Conservation (phyloP, 2,113 vertebrate species). For the Euleptes europaea region DNA sequence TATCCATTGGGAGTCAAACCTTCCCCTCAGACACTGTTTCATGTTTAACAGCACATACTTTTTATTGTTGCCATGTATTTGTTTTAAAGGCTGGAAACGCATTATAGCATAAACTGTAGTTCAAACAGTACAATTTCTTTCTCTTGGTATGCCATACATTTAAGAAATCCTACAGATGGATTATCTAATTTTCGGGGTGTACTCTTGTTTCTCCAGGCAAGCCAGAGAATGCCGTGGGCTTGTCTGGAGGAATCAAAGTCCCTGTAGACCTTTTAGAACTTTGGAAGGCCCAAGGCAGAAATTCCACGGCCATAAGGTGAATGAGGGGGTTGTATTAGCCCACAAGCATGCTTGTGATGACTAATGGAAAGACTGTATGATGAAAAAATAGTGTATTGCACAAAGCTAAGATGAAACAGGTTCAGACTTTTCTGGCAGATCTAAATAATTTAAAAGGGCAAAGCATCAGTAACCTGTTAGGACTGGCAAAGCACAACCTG, state of each 20-base stretch:
- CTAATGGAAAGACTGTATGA: conserved; percentile 62
- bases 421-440: conserved; percentile 67
- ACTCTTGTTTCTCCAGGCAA: conserved; percentile 60
- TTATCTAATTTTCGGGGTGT: conserved; percentile 40
- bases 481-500: conserved; percentile 59
- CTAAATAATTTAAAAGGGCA: conserved; percentile 78
- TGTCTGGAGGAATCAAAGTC: conserved; percentile 60
- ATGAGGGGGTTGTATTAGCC: conserved; percentile 63
- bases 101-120: neutral
- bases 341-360: conserved; percentile 69
- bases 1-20: neutral
- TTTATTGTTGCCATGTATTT: neutral
- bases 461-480: conserved; percentile 61
- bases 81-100: neutral
- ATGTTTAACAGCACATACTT: conserved; percentile 27
- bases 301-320: conserved; percentile 70
- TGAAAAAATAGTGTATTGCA: conserved; percentile 67
- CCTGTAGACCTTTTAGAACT: conserved; percentile 62
- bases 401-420: conserved; percentile 73
- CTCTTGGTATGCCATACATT: conserved; percentile 11
- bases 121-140: conserved; percentile 17
- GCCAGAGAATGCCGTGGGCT: conserved; percentile 56
- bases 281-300: conserved; percentile 66
- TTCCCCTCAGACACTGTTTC: conserved; percentile 10
- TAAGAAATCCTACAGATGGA: conserved; percentile 43